phyloP scores from a whole-genome alignment of 2,113 vertebrate species.

The Sclerurus mexicanus region DNA sequence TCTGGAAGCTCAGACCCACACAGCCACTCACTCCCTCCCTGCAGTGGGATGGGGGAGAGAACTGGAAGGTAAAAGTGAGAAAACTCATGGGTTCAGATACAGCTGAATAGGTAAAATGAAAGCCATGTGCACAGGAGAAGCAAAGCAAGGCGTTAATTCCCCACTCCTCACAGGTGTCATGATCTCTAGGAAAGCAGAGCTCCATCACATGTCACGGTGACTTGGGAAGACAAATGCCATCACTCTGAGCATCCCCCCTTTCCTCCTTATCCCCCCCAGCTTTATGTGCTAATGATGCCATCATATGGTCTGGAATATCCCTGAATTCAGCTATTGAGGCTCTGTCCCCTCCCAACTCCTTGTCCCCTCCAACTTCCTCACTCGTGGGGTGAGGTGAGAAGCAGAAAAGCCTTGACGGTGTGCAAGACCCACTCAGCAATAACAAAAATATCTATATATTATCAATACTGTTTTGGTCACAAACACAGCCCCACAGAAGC shows the following conservation, averaged over 20 bases:
- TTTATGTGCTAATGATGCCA: background rate
- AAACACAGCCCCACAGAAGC: background rate
- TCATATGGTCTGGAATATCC: background rate
- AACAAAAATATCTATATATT: fast-evolving
- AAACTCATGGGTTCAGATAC: background rate
- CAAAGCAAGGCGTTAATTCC: background rate
- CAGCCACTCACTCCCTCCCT: fast-evolving
- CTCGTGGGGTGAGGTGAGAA: background rate
- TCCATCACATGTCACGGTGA: background rate
- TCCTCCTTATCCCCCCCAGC: background rate
- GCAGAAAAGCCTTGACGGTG: background rate
- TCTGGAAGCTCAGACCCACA: background rate
- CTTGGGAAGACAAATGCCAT: background rate
- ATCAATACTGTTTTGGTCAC: background rate
- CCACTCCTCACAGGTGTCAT: background rate
- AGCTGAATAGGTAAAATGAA: background rate
- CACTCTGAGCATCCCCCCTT: background rate
- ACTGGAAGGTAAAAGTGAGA: background rate
- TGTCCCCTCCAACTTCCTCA: background rate
- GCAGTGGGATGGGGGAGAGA: background rate
- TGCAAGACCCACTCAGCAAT: background rate
- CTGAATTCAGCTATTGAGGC: background rate
- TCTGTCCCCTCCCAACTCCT: background rate
- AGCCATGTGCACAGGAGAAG: background rate
- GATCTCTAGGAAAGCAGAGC: background rate